These are phyloP conservation scores for Polietes domitor DNA, from an alignment of 2,888 invertebrate species.

Conservation along the genomic window DNA sequence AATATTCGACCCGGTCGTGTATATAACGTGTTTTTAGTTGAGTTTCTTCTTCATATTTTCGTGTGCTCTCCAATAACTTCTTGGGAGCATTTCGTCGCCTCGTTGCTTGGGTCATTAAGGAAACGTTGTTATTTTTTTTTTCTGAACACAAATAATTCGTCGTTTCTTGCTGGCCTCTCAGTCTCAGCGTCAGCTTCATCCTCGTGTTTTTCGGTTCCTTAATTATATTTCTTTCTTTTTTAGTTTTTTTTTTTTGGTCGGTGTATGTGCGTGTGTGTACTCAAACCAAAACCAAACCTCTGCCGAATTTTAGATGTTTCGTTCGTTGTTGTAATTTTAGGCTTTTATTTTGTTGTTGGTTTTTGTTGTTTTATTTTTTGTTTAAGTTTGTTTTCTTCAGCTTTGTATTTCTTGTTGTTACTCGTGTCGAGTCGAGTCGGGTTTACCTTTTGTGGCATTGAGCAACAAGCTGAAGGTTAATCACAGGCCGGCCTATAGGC, in stretches of 20 bases:
- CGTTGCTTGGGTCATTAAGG: not conserved
- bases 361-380: conserved; percentile 16
- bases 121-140: not conserved
- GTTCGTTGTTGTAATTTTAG: not conserved
- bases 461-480: conserved; percentile 63
- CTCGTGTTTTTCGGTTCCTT: conserved; percentile 27
- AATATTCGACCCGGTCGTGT: too few relatives aligned
- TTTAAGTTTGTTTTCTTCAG: not conserved
- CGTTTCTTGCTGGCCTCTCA: not conserved
- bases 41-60: not conserved
- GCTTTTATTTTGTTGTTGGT: not conserved
- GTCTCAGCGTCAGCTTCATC: not conserved
- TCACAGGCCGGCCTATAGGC: conserved; percentile 41
- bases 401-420: conserved; percentile 23
- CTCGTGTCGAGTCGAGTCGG: not conserved
- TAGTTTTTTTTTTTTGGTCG: conserved; percentile 4
- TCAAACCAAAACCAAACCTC: not conserved
- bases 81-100: not conserved
- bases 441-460: conserved; percentile 41
- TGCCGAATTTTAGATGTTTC: not conserved
- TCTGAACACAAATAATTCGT: too few relatives aligned
- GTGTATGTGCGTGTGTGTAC: too few relatives aligned
- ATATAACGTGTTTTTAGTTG: too few relatives aligned
- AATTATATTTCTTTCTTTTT: conserved; percentile 42
- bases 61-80: not conserved